Evolutionary conservation across 2,113 vertebrate species (phyloP), one percentile per base, ranked within the genome.

Genomic region (Jacana jacana): DNA sequence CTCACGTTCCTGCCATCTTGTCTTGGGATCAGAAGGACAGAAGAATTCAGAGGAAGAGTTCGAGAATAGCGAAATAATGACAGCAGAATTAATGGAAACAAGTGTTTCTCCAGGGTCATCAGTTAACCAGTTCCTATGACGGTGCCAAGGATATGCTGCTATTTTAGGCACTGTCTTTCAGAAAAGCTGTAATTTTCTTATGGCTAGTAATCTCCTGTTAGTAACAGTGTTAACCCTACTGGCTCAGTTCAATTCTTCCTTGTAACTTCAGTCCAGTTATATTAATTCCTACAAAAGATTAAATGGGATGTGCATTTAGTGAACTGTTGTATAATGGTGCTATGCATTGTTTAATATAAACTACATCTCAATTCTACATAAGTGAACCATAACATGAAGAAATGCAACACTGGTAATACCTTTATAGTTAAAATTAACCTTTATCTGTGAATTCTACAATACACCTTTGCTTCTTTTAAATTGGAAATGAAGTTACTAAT

Each of bases 291-390:
- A 86, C 91, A 89, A 90, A 93, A 92, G 86, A 83, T 94, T 95
- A 87, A 91, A 91, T 93, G 95, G 95, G 92, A 96, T 96, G 89
- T 95, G 83, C 92, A 94, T 96, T 87, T 91, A 96, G 88, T 95
- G 86, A 93, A 96, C 92, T 93, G 88, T 96, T 96, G 91, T 97
- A 95, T 97, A 96, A 89, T 94, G 48, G 93, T 95, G 87, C 91
- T 93, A 86, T 92, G 86, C 77, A 91, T 86, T 97, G 95, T 97
- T 94, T 72, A 95, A 85, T 92, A 83, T 81, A 86, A 96, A 91
- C 65, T 93, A 92, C 88, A 92, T 94, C 92, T 94, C 87, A 93
- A 60, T 88, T 93, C 81, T 87, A 95, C 86, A 92, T 92, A 86
- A 95, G 89, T 96, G 92, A 97, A 93, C 90, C 92, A 88, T 96